Conservation (phyloP, 2,797 vertebrate genomes). For the Arnoldichthys spilopterus region DNA sequence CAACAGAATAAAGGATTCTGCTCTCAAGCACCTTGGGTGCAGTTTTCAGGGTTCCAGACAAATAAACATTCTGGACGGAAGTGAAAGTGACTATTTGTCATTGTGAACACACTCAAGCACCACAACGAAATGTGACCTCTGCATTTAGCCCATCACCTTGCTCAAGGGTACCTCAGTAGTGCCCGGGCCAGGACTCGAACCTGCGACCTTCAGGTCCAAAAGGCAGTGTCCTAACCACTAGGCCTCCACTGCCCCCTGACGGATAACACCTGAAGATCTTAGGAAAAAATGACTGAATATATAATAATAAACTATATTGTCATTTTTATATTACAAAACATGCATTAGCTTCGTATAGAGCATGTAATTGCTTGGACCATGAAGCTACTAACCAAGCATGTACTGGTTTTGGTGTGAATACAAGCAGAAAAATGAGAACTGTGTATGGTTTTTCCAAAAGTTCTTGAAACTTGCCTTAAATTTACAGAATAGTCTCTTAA, state of each 20-base stretch:
- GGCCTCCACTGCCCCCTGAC: too few relatives aligned
- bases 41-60: background rate
- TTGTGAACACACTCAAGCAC: too few relatives aligned
- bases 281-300: too few relatives aligned
- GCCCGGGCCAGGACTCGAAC: too few relatives aligned
- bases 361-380: background rate
- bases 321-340: background rate
- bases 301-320: too few relatives aligned
- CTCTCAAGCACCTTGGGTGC: background rate
- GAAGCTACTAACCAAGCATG: slow-evolving; percentile 4
- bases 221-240: too few relatives aligned
- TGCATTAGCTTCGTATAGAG: background rate
- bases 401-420: background rate
- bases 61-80: slow-evolving; percentile 17
- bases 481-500: background rate
- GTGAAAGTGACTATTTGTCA: too few relatives aligned
- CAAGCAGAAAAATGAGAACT: background rate
- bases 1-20: background rate
- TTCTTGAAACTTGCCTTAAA: background rate
- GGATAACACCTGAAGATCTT: background rate
- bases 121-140: too few relatives aligned
- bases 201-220: too few relatives aligned
- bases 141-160: background rate
- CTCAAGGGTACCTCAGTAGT: too few relatives aligned
- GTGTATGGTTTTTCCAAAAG: background rate